Evolutionary conservation across 2,113 vertebrate genomes (phyloP), one percentile per base, ranked within the genome.

Genomic region (Muntiacus muntjak): DNA sequence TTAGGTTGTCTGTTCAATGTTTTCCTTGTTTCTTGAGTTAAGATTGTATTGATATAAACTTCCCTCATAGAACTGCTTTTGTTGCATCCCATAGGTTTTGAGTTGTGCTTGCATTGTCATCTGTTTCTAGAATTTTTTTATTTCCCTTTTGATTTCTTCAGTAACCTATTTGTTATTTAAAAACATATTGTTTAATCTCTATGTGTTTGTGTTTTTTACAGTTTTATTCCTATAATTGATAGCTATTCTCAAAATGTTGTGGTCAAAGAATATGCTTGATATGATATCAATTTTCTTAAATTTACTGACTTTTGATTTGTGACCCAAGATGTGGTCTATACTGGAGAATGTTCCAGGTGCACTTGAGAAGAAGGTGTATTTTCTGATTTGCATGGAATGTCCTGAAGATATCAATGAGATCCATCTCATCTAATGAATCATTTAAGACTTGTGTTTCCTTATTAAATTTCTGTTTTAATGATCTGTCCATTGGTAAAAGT

Each of bases 1-100:
- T 71, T 36, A 36, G 2, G 64, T 71, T 71, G n/a, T 36, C n/a
- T 36, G 11, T 71, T 21, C 0, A 0, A 10, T 71, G 17, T 67
- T 36, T 71, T 71, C 36, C 64, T 71, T 71, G n/a, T 36, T 36
- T 71, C 64, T 21, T 71, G 64, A 67, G n/a, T 21, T 67, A 21
- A 71, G 64, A 71, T 71, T 36, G 17, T 71, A 36, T 71, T 71
- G 9, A 17, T 71, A 71, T 36, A 36, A 67, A 36, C 33, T 36
- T 71, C 8, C 64, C n/a, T 71, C 64, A 71, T 36, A 36, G 9
- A 36, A 71, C 64, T 11, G 4, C 17, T 21, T 36, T 36, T 21
- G 64, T 71, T 36, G 64, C n/a, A 71, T 71, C 64, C n/a, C 17
- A 36, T 71, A 36, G 17, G 4, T 71, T 71, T 71, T 11, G 64